phyloP scores from a whole-genome alignment of 2,113 vertebrate species.

The Sinocyclocheilus grahami region DNA sequence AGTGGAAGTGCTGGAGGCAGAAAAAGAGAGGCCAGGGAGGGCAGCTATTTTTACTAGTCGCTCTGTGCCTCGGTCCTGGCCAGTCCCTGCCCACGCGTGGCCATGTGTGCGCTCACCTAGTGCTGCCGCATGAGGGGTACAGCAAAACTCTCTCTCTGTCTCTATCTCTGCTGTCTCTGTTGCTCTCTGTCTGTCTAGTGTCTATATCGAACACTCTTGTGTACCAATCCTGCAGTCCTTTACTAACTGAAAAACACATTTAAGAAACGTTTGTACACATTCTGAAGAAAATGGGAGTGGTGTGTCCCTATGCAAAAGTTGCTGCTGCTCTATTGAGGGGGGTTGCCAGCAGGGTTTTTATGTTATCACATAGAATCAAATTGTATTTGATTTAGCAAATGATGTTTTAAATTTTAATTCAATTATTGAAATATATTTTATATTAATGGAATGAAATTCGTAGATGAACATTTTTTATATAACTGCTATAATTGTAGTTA shows the following conservation, averaged over 20 bases:
- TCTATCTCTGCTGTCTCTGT: background rate
- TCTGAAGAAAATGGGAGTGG: no score
- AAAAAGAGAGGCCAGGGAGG: slow-evolving; percentile 61
- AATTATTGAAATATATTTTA: no score
- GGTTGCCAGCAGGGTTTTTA: no score
- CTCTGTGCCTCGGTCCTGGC: slow-evolving; percentile 58
- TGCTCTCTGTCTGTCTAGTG: background rate
- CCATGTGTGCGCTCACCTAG: slow-evolving; percentile 38
- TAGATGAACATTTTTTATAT: no score
- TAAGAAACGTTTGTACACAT: no score
- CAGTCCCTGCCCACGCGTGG: slow-evolving; percentile 33
- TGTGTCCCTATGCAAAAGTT: no score
- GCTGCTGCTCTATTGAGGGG: no score
- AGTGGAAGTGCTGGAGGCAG: slow-evolving; percentile 71
- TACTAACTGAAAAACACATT: background rate
- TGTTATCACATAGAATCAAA: no score
- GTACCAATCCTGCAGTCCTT: background rate
- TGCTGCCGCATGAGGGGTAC: background rate
- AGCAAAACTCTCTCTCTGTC: background rate
- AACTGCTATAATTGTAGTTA: no score
- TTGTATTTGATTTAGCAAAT: no score
- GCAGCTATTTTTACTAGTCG: slow-evolving; percentile 74
- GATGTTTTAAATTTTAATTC: no score
- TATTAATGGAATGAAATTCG: no score
- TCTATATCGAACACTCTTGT: background rate